Conservation (phyloP, 2,113 vertebrate genomes). For the Pycnonotus jocosus region DNA sequence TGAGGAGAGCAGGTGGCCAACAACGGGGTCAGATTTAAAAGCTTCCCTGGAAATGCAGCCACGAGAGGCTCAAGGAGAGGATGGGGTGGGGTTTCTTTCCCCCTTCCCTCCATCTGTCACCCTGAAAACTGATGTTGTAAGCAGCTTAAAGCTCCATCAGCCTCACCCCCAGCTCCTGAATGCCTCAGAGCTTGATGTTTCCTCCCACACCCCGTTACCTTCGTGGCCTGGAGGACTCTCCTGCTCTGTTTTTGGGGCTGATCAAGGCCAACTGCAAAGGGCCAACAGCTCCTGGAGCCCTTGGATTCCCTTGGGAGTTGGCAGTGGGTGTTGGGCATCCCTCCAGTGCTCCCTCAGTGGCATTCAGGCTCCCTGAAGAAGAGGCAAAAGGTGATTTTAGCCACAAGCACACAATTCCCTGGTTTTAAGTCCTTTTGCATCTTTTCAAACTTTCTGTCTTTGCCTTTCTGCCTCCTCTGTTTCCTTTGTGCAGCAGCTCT, state of each 20-base stretch:
- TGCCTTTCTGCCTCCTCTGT: neutral
- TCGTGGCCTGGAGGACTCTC: neutral
- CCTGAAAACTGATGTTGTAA: neutral
- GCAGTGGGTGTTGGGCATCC: neutral
- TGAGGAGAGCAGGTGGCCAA: neutral
- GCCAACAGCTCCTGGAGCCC: neutral
- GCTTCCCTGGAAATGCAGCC: neutral
- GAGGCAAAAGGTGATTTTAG: neutral
- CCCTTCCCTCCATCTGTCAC: slow-evolving; percentile 1
- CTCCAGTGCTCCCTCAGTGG: neutral
- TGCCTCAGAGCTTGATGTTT: rapidly evolving
- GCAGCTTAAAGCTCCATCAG: neutral
- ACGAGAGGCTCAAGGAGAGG: neutral
- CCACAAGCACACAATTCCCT: rapidly evolving
- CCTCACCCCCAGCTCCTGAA: rapidly evolving
- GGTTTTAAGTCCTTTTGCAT: neutral
- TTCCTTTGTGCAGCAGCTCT: neutral
- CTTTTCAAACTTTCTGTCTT: neutral
- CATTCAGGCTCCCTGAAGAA: rapidly evolving
- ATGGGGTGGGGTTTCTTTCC: neutral
- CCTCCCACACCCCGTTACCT: rapidly evolving
- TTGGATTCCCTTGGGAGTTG: neutral
- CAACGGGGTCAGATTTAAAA: neutral
- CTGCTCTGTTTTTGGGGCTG: neutral
- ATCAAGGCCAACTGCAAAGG: neutral